phyloP scores from a whole-genome alignment of 2,113 vertebrate genomes.

The Cyrtonyx montezumae region DNA sequence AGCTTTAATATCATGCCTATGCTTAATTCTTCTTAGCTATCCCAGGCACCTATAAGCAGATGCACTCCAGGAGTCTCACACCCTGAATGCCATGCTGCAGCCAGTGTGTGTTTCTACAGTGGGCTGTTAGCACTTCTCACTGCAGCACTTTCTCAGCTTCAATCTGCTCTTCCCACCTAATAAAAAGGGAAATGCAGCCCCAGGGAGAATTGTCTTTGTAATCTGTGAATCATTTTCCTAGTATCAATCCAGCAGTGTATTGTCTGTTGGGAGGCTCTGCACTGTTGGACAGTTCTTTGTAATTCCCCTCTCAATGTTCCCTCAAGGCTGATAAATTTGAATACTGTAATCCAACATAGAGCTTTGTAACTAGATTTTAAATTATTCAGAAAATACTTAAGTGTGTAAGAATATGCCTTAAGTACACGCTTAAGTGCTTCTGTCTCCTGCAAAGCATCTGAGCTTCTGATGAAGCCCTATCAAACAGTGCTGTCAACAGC shows the following conservation, averaged over 20 bases:
- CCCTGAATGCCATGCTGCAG: neutral
- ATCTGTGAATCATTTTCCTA: slow-evolving; percentile 12
- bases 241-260: neutral
- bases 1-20: neutral
- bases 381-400: neutral
- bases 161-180: neutral
- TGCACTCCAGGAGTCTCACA: neutral
- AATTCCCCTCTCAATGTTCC: neutral
- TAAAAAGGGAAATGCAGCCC: neutral
- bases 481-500: neutral
- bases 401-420: neutral
- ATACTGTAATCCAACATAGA: neutral
- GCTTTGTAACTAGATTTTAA: neutral
- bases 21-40: neutral
- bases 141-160: neutral
- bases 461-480: neutral
- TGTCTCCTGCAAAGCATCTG: neutral
- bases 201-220: slow-evolving; percentile 2
- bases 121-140: neutral
- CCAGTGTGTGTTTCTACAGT: neutral
- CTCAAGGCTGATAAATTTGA: neutral
- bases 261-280: neutral
- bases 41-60: neutral
- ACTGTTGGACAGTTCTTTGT: neutral
- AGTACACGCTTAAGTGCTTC: neutral